Base-by-base conservation (phyloP, 23 tunicate species). In the Ciona savignyi region DNA sequence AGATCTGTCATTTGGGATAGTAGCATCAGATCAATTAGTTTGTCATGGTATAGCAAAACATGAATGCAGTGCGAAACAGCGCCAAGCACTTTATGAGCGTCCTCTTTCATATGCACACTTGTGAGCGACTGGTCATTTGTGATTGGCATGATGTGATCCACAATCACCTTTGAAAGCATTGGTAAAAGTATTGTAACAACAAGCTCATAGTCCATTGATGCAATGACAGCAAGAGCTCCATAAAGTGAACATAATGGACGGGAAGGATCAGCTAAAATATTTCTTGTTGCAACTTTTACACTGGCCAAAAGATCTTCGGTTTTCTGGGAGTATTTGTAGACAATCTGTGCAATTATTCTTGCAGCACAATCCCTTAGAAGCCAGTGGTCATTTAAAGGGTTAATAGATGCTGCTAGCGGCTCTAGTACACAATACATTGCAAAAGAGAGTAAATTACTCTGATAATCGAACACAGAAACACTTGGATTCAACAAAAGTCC, bases 321-420 rank as follows among this genome's bases (percentile, higher is more conserved):
- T 64, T 70, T 42, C 63, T 34, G 21, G 2, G 85, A 62, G 34
- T 83, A 33, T 23, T 76, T 74, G 68, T 62, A 61, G 32, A 79
- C 51, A 0, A 89, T 66, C 34, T 76, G 34, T 30, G 96, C 76
- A 28, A 80, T 30, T 19, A 89, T 15, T 2, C 79, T 22, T 15
- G 86, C 85, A 2, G 89, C 96, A 70, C 83, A 89, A 51, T 89
- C 89, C 29, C 96, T 68, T 3, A 89, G 62, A 25, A 71, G 33
- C 96, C 96, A 89, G 56, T 89, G 96, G 63, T 89, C 96, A 70
- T 89, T 89, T 32, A 79, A 26, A 0, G 89, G 89, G 62, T 83
- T 89, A 1, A 89, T 89, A 31, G 96, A 89, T 11, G 96, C 96
- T 24, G 96, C 81, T 6, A 83, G 70, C 2, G 96, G 85, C 70